Base-by-base conservation (phyloP, 2,113 vertebrate species). In the Micronycteris hirsuta region DNA sequence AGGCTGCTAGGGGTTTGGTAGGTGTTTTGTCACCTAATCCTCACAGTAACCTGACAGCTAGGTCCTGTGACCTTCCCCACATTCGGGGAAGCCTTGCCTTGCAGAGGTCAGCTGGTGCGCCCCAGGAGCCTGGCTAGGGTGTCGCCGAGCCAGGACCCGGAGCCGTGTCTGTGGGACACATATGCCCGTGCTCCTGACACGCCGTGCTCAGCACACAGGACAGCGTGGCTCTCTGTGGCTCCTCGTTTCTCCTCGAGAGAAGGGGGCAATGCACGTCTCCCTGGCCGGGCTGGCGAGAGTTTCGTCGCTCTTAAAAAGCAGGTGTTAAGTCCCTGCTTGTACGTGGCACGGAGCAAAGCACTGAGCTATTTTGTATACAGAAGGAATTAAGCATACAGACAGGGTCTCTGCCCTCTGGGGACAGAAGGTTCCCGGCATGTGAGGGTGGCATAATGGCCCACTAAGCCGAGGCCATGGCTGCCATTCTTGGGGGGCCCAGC, bases 311-410 rank as follows among this genome's bases (percentile, higher is more conserved):
- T 85, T 91, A 54, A 38, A 94, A 96, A 87, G 67, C 80, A 7
- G 43, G 33, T 73, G 77, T 96, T 81, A 91, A 97, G 80, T 84
- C 82, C 56, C 38, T 91, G 86, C 92, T 86, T 93, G 87, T 84
- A 45, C 43, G 10, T 63, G 90, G 81, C 76, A 81, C 24, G n/a
- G 76, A 95, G 61, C 95, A 85, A 43, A 78, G 90, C 56, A 31
- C 82, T 26, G 71, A 92, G 80, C 47, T 83, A 54, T 82, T 97
- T 77, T 89, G 85, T 85, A 92, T 13, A 74, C 49, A 89, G 84
- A 96, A 96, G 85, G 56, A 95, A 86, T 96, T 96, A 95, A 86
- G 56, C 81, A 26, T 12, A 67, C n/a, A 94, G 89, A 86, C n/a
- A 52, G 82, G 56, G 89, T 70, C 43, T 94, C 43, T 86, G 61